Conservation (phyloP, 2,888 invertebrate species). For the Leptopilina myrica region DNA sequence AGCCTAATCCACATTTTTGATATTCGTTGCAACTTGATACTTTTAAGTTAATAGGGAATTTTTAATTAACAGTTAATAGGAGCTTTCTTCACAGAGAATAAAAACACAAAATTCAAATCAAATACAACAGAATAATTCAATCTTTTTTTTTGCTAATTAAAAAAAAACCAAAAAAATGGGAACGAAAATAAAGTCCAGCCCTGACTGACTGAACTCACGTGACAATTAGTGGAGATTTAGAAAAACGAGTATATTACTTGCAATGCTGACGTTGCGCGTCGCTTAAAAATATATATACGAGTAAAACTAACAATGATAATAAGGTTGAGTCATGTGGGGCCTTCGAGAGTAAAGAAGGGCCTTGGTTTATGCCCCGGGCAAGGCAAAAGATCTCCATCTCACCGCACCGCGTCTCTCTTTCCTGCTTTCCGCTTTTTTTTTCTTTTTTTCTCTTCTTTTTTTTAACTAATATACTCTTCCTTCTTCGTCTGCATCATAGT, state of each 20-base stretch:
- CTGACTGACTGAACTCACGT: constrained; percentile 22
- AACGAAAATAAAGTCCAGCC: background rate
- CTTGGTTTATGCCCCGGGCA: constrained; percentile 74
- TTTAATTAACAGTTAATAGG: too few relatives aligned
- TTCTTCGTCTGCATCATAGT: constrained; percentile 44
- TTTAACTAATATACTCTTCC: background rate
- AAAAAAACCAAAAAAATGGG: background rate
- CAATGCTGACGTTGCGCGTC: constrained; percentile 1
- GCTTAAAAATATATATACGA: constrained; percentile 41
- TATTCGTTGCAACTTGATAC: too few relatives aligned
- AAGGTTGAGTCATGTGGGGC: constrained; percentile 73
- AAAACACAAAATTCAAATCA: too few relatives aligned
- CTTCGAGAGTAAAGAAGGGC: constrained; percentile 71
- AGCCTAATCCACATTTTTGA: too few relatives aligned
- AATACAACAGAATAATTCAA: too few relatives aligned
- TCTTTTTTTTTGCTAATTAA: background rate
- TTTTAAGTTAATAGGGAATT: too few relatives aligned
- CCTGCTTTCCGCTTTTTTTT: constrained; percentile 49
- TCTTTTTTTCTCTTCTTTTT: constrained; percentile 38
- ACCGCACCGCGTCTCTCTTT: constrained; percentile 49
- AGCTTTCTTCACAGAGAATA: too few relatives aligned
- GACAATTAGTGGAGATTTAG: constrained; percentile 6
- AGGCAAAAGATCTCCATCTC: constrained; percentile 69
- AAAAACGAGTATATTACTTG: constrained; percentile 15
- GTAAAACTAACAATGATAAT: constrained; percentile 69